These are phyloP conservation scores for Centropus unirufus DNA, from an alignment of 2,113 vertebrate genomes.

Conservation along the genomic window DNA sequence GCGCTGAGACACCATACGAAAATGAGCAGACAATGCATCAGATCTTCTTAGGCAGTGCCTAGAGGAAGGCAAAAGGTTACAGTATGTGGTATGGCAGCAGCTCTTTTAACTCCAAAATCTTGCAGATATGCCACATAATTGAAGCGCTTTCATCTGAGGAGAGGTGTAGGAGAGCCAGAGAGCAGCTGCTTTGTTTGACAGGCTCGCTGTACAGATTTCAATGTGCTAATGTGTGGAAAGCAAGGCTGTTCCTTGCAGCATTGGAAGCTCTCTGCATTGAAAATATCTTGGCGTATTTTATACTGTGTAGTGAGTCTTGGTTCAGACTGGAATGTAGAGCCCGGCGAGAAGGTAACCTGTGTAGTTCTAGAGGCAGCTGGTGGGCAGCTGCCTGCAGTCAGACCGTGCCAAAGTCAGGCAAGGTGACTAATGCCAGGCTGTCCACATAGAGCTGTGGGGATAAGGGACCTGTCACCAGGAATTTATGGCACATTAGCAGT, in stretches of 20 bases:
- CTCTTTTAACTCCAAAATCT: neutral
- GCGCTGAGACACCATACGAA: rapidly evolving
- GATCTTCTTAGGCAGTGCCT: neutral
- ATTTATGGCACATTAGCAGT: rapidly evolving
- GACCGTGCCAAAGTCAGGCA: neutral
- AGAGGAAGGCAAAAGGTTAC: neutral
- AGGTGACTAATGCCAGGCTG: neutral
- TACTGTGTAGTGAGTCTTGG: neutral
- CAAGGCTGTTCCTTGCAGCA: neutral
- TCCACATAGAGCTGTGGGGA: neutral
- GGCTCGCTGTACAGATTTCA: neutral
- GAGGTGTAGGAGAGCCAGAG: conserved; percentile 1
- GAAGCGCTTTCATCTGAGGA: neutral
- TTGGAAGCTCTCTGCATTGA: neutral
- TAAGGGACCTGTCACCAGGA: neutral
- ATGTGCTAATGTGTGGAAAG: neutral
- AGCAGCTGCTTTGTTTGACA: conserved; percentile 23
- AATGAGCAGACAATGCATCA: neutral
- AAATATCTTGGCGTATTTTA: neutral
- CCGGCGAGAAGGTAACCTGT: rapidly evolving
- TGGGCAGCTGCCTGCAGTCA: neutral
- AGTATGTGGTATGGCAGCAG: neutral
- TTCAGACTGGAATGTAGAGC: neutral
- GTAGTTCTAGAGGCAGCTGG: neutral
- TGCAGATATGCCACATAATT: neutral